These are phyloP conservation scores for Penelope pileata DNA, from an alignment of 2,113 vertebrate genomes.

Conservation along the genomic window DNA sequence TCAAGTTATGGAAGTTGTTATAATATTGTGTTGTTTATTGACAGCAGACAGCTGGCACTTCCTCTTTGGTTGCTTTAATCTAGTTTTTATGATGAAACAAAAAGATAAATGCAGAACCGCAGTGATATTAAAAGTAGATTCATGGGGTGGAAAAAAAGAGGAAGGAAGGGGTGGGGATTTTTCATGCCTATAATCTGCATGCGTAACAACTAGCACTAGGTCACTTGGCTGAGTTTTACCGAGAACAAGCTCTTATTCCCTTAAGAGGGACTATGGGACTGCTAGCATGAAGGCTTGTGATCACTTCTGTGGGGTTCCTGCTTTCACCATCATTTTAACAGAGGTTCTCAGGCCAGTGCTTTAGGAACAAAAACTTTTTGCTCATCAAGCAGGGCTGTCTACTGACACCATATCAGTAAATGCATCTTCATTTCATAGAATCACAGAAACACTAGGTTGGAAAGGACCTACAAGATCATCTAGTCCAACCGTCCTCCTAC, in stretches of 20 bases:
- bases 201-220: background rate
- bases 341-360: background rate
- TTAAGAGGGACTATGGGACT: background rate
- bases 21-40: background rate
- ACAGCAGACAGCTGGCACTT: background rate
- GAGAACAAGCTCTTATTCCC: background rate
- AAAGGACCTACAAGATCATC: too few species aligned
- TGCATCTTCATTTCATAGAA: background rate
- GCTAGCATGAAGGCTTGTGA: background rate
- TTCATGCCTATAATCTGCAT: background rate
- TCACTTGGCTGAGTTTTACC: background rate
- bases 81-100: background rate
- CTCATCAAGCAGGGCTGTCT: background rate
- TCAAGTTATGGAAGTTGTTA: background rate
- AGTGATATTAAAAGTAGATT: background rate
- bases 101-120: background rate
- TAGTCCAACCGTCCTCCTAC: too few species aligned
- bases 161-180: background rate
- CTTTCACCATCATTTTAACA: background rate
- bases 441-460: too few species aligned
- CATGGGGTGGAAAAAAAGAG: background rate
- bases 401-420: background rate
- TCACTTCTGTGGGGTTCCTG: background rate
- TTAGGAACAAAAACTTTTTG: fast-evolving
- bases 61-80: background rate